Conservation (phyloP, 1,140 invertebrate genomes). For the Maconellicoccus hirsutus region DNA sequence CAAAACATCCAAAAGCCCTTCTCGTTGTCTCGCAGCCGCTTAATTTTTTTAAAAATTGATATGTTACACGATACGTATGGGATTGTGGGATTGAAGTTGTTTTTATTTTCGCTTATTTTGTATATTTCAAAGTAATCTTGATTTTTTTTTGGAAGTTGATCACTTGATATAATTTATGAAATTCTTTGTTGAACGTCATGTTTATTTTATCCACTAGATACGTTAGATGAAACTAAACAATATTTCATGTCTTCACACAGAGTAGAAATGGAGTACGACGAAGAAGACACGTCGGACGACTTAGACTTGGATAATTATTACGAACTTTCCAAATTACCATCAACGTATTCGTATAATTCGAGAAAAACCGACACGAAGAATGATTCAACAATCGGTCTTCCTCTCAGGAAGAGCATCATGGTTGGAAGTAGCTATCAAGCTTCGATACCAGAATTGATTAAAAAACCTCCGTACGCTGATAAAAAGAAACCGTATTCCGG, state of each 20-base stretch:
- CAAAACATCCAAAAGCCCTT: too few relatives aligned
- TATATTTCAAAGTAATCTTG: too few relatives aligned
- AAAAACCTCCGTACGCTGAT: constrained; percentile 56
- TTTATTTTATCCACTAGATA: too few relatives aligned
- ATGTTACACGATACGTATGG: too few relatives aligned
- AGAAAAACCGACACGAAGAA: not conserved
- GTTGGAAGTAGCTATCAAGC: constrained; percentile 91
- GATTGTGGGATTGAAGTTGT: too few relatives aligned
- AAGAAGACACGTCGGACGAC: constrained; percentile 61
- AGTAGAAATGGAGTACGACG: constrained; percentile 43
- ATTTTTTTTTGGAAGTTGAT: too few relatives aligned
- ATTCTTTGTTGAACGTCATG: too few relatives aligned
- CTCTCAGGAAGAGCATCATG: constrained; percentile 64
- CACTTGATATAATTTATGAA: too few relatives aligned
- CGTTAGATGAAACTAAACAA: not conserved
- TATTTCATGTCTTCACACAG: constrained; percentile 1
- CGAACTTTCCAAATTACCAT: constrained; percentile 24
- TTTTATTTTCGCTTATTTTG: too few relatives aligned
- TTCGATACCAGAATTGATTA: constrained; percentile 78
- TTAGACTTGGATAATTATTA: constrained; percentile 45
- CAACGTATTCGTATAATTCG: constrained; percentile 6
- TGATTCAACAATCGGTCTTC: constrained; percentile 7
- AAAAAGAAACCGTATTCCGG: constrained; percentile 91
- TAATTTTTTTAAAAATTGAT: too few relatives aligned
- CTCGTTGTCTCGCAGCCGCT: too few relatives aligned